Evolutionary conservation across 2,113 vertebrate genomes (phyloP), one percentile per base, ranked within the genome.

Genomic region (Bujurquina vittata): DNA sequence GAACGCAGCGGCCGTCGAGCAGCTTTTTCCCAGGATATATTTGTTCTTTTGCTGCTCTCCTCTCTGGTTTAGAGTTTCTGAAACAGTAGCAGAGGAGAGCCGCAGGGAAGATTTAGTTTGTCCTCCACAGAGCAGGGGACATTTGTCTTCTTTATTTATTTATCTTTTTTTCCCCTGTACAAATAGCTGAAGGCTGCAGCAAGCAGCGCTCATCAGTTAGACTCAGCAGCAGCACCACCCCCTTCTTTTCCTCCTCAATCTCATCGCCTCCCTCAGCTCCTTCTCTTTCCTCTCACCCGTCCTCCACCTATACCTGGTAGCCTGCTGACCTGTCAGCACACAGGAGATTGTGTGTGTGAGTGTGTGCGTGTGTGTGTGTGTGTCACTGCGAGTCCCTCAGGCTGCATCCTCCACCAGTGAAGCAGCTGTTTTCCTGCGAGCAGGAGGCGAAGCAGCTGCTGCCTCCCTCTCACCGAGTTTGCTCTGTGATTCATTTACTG

Each of bases 61-160:
- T 77, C 62, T 10, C 67, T 56, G 79, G 6, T 62, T 75, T 31
- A 74, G 73, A 76, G 75, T 83, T 74, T 80, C 54, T 49, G 76
- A 80, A 78, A 55, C 79, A 37, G 87, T 65, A 75, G 84, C 76
- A 69, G 65, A 58, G 31, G 18, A 83, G 75, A 62, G 81, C 65
- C 40, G 18, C 37, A 0, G 82, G 89, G 79, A 75, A 57, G 63
- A 58, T 84, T 67, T 10, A 55, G 74, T 85, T 84, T 75, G 88
- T 92, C 87, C 84, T 90, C 84, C 79, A 40, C 79, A 69, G 29
- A 79, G 29, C 29, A 23, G 46, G 40, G 23, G 56, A 87, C 79
- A 73, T 90, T 85, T 84, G 74, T 88, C 86, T 85, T 57, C 31
- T 80, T 75, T 81, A 79, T 84, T 83, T 88, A 84, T 90, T 84